A percentile compares a stretch with the other conserved stretches of the same genome.
These are phyloP conservation scores for Urocynchramus pylzowi DNA, from an alignment of 2,113 vertebrate species.

Conservation along the genomic window DNA sequence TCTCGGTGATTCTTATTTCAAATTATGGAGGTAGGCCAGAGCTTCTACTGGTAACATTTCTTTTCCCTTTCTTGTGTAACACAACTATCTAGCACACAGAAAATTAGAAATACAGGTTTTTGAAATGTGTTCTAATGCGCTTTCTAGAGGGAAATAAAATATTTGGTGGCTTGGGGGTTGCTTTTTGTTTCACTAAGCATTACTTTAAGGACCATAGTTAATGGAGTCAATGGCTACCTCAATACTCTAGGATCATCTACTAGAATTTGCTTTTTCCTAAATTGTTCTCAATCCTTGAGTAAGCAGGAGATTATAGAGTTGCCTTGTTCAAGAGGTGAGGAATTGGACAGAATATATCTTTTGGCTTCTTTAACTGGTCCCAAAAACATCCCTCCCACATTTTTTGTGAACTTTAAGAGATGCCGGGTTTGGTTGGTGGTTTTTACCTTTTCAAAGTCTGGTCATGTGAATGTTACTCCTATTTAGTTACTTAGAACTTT, in stretches of 20 bases:
- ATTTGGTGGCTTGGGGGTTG: neutral
- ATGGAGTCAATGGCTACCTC: neutral
- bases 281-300: neutral
- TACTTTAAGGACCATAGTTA: neutral
- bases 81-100: neutral
- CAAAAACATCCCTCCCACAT: neutral
- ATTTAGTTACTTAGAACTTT: neutral
- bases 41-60: neutral
- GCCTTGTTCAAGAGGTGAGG: neutral
- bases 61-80: neutral
- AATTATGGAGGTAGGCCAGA: neutral
- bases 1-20: neutral
- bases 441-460: neutral
- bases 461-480: neutral
- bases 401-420: neutral
- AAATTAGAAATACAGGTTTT: neutral
- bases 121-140: neutral
- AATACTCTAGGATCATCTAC: neutral
- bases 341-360: neutral
- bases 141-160: neutral
- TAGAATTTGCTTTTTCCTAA: neutral
- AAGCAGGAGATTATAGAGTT: neutral
- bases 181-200: neutral
- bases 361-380: neutral
- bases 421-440: neutral